Conservation (phyloP, 2,797 vertebrate species). For the Lepilemur septentrionalis region DNA sequence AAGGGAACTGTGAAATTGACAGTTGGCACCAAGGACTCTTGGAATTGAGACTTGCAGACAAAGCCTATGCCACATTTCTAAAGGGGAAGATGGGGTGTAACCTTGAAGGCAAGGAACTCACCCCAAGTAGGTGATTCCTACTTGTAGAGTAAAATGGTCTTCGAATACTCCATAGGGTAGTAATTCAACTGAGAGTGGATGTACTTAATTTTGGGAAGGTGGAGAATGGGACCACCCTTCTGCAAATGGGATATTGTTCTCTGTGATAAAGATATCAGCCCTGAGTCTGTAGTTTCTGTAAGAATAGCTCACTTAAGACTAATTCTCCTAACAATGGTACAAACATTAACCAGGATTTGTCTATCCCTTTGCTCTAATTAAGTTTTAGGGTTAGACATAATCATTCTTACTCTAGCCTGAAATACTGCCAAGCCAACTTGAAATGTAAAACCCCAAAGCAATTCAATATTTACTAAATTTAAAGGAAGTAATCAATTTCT, state of each 20-base stretch:
- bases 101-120: neutral
- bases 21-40: neutral
- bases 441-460: conserved; percentile 53
- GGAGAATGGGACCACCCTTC: neutral
- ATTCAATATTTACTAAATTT: conserved; percentile 66
- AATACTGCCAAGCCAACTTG: conserved; percentile 17
- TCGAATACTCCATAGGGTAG: neutral
- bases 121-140: neutral
- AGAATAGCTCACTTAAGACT: conserved; percentile 25
- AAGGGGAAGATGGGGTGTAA: neutral
- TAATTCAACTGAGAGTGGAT: neutral
- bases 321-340: neutral
- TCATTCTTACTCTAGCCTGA: conserved; percentile 37
- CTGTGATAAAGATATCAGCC: neutral
- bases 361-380: conserved; percentile 55
- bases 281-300: neutral
- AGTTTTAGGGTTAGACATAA: conserved; percentile 51
- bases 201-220: neutral
- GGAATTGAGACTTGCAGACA: neutral
- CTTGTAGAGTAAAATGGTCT: neutral
- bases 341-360: conserved; percentile 43
- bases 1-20: neutral
- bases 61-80: neutral
- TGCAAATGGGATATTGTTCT: neutral
- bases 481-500: conserved; percentile 56